Conservation (phyloP, 2,888 invertebrate genomes). For the Amblyteles armatorius region DNA sequence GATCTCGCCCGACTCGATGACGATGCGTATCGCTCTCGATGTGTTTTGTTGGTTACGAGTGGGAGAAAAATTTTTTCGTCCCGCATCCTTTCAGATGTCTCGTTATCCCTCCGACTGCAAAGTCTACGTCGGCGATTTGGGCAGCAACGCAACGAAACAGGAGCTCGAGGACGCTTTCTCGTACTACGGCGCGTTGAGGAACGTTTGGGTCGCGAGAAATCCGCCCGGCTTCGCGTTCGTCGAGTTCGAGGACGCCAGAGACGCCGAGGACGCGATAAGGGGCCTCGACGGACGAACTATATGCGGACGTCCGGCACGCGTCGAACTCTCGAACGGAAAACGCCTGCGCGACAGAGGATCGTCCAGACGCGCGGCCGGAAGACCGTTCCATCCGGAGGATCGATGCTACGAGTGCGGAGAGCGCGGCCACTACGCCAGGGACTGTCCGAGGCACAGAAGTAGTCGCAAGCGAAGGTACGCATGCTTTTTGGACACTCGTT, state of each 20-base stretch:
- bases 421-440: conserved; percentile 96
- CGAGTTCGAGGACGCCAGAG: conserved; percentile 96
- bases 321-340: conserved; percentile 96
- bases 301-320: conserved; percentile 95
- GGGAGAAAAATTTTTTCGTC: conserved; percentile 1
- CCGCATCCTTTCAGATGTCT: conserved; percentile 86
- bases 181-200: conserved; percentile 95
- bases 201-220: conserved; percentile 99
- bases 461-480: conserved; percentile 71
- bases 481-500: background rate
- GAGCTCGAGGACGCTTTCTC: conserved; percentile 97
- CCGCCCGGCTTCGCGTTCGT: conserved; percentile 98
- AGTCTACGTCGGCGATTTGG: conserved; percentile 98
- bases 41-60: background rate
- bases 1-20: background rate
- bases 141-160: conserved; percentile 95
- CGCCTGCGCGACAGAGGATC: conserved; percentile 87
- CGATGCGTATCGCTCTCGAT: background rate
- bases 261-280: conserved; percentile 96
- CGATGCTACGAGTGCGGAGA: conserved; percentile 98
- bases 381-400: conserved; percentile 95
- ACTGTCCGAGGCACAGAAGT: conserved; percentile 90
- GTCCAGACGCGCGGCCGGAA: conserved; percentile 86
- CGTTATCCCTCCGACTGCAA: conserved; percentile 95
- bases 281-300: conserved; percentile 92